Base-by-base conservation (phyloP, 2,888 invertebrate species). In the Drosophila niveifrons region DNA sequence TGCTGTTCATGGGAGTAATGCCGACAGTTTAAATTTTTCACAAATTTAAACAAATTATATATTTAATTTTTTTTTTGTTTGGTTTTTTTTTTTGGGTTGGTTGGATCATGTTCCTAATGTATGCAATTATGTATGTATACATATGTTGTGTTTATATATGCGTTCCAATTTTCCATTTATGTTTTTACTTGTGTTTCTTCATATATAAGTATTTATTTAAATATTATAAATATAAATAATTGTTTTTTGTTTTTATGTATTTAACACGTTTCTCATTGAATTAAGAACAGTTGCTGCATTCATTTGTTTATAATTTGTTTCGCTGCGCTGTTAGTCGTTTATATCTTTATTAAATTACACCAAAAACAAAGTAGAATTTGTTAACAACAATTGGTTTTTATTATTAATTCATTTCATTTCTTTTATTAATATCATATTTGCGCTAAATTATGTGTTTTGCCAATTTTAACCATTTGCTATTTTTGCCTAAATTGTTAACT, bases 321-420 rank as follows among this genome's bases (percentile, higher is more conserved):
- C 90, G 90, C 90, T 90, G 91, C 84, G 89, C 88, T 90, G 77
- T 79, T 90, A 85, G 88, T 90, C 91, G 90, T 80, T 80, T 77
- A 89, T 68, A 68, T 82, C 69, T 81, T 81, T 72, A 72, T 80
- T 74, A 73, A 83, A 75, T 70, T 70, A 75, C 83, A 78, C 74
- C 65, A 78, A 77, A 78, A 84, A 86, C 80, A 69, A 74, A 78
- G 66, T 62, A 67, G 57, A 84, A 76, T 80, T 69, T 77, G 64
- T 73, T 74, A 79, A 78, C 81, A 83, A 78, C 72, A 86, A 68
- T 75, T 75, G 56, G 28, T 47, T 82, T 75, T 52, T 50, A 50
- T 52, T 50, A 50, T 41, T 78, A 58, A 41, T 55, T 44, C 48
- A 11, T 50, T 58, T 44, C 48, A 17, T 18, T 48, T 66, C 51